These are phyloP conservation scores for Phrynocephalus guinanensis DNA, from an alignment of 2,797 vertebrate species.

Conservation along the genomic window DNA sequence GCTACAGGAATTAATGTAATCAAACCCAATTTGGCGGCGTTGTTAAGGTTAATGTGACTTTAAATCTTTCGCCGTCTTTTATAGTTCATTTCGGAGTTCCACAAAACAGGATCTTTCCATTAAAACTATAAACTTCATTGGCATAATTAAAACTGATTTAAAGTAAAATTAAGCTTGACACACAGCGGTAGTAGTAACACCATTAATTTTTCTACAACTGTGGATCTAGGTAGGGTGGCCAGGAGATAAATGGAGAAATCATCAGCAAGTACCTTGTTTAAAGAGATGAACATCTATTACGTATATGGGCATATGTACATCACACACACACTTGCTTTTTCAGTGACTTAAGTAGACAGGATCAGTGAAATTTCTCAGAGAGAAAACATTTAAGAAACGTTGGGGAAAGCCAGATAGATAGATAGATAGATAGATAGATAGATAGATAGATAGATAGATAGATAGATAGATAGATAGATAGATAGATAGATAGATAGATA, in stretches of 20 bases:
- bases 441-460: too few relatives aligned
- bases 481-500: too few relatives aligned
- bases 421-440: too few relatives aligned
- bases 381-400: neutral
- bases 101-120: slow-evolving; percentile 69
- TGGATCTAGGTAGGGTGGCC: slow-evolving; percentile 56
- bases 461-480: too few relatives aligned
- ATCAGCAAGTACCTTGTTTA: neutral
- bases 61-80: slow-evolving; percentile 66
- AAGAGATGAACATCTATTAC: neutral
- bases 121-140: slow-evolving; percentile 74
- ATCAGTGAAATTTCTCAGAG: neutral
- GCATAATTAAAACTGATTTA: slow-evolving; percentile 76
- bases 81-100: slow-evolving; percentile 68
- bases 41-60: slow-evolving; percentile 63
- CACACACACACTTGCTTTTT: neutral
- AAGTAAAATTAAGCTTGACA: slow-evolving; percentile 76
- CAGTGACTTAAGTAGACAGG: neutral
- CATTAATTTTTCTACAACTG: slow-evolving; percentile 58
- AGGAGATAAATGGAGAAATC: slow-evolving; percentile 38
- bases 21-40: slow-evolving; percentile 51
- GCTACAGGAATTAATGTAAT: slow-evolving; percentile 42
- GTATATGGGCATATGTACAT: too few relatives aligned
- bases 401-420: neutral
- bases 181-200: slow-evolving; percentile 55